Evolutionary conservation across 2,113 vertebrate species (phyloP).

Genomic region (Excalfactoria chinensis): DNA sequence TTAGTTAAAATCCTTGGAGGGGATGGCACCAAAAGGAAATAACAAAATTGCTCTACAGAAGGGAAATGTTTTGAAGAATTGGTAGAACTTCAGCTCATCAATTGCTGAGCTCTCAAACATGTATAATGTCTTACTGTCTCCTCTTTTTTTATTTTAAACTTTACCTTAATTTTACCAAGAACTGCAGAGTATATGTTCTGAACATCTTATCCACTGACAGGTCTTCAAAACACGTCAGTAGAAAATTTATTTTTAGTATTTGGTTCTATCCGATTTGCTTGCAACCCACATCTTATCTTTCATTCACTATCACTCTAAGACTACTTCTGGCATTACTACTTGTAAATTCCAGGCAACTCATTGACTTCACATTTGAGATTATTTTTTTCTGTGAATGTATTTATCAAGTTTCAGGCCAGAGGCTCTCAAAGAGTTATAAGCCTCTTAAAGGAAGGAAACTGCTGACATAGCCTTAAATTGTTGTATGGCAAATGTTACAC

Average conservation of each 20-base stretch:
- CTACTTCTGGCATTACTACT: not conserved
- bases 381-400: slow-evolving; percentile 44
- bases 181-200: not conserved
- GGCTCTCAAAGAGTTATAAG: slow-evolving; percentile 36
- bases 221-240: not conserved
- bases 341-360: slow-evolving; percentile 24
- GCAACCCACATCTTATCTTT: not conserved
- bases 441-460: slow-evolving; percentile 37
- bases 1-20: not conserved
- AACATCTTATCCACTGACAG: not conserved
- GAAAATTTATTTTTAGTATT: not conserved
- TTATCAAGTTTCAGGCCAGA: slow-evolving; percentile 45
- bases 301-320: not conserved
- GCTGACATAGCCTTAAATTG: slow-evolving; percentile 60
- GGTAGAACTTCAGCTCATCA: not conserved
- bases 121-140: not conserved
- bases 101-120: fast-evolving
- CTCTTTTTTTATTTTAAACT: not conserved
- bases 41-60: not conserved
- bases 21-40: not conserved
- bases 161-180: not conserved
- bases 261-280: not conserved
- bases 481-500: slow-evolving; percentile 42
- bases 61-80: not conserved
- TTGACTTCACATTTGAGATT: slow-evolving; percentile 14